Conservation (phyloP, 64 coral and sea anemone species). For the Montipora efflorescens region DNA sequence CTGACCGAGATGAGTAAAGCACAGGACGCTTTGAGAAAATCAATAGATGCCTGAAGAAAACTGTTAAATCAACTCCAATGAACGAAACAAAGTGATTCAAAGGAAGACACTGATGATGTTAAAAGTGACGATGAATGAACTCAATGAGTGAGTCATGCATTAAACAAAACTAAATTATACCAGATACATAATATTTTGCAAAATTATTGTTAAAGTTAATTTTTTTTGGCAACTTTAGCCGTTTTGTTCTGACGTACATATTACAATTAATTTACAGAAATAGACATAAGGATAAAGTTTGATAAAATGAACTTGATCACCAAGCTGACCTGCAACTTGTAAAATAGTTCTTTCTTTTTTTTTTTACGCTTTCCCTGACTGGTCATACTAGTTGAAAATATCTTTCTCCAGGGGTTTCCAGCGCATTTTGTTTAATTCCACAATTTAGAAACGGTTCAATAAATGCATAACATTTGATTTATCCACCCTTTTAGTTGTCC, state of each 20-base stretch:
- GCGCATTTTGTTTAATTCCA: not conserved
- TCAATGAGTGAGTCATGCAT: not conserved
- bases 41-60: conserved; percentile 18
- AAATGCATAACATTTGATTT: not conserved
- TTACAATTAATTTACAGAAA: conserved; percentile 1
- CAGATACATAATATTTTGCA: not conserved
- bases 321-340: not conserved
- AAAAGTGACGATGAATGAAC: not conserved
- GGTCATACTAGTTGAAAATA: not conserved
- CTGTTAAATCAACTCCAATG: not conserved
- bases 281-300: not conserved
- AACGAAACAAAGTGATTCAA: not conserved
- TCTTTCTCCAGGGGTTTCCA: conserved; percentile 1
- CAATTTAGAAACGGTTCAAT: not conserved
- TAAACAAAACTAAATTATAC: too few relatives aligned
- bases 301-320: conserved; percentile 13
- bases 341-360: not conserved
- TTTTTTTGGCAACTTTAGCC: conserved; percentile 1
- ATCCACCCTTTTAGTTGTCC: not conserved
- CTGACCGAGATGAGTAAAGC: conserved; percentile 20
- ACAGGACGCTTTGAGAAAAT: conserved; percentile 39
- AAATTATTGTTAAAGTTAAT: not conserved
- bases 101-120: not conserved
- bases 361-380: not conserved
- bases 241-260: not conserved